Percentiles rank a stretch among this genome's conserved stretches.
These are phyloP conservation scores for Catocala nupta DNA, from an alignment of 2,888 invertebrate genomes.

Conservation along the genomic window DNA sequence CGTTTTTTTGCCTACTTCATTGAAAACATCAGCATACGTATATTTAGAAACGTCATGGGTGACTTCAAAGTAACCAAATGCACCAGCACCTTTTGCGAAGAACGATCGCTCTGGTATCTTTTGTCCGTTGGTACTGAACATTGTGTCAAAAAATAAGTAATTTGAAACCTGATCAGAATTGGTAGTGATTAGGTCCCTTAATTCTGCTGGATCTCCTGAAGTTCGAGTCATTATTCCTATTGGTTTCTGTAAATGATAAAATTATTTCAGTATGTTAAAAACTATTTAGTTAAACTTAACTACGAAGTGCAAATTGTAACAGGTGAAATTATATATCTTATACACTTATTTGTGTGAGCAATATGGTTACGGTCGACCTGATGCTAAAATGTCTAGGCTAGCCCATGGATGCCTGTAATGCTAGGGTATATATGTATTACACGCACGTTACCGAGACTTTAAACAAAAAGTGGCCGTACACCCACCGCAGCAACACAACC, in stretches of 20 bases:
- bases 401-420: too few relatives aligned
- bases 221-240: slow-evolving; percentile 87
- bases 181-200: slow-evolving; percentile 80
- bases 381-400: too few relatives aligned
- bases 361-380: too few relatives aligned
- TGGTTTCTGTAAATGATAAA: slow-evolving; percentile 46
- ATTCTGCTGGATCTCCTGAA: slow-evolving; percentile 91
- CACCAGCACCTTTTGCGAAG: slow-evolving; percentile 96
- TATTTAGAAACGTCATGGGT: slow-evolving; percentile 89
- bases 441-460: too few relatives aligned
- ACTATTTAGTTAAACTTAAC: too few relatives aligned
- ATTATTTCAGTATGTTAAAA: background rate
- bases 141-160: slow-evolving; percentile 88
- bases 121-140: slow-evolving; percentile 91
- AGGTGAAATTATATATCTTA: too few relatives aligned
- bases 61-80: slow-evolving; percentile 80
- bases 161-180: slow-evolving; percentile 58
- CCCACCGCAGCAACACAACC: too few relatives aligned
- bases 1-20: slow-evolving; percentile 86
- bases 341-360: too few relatives aligned
- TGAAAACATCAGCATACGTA: slow-evolving; percentile 87
- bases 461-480: too few relatives aligned
- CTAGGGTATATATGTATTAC: too few relatives aligned
- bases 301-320: too few relatives aligned
- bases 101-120: slow-evolving; percentile 96